Percentiles rank a stretch among this genome's conserved stretches.
Evolutionary conservation across 2,113 vertebrate species (phyloP).

Genomic region (Nannobrachium achirus): DNA sequence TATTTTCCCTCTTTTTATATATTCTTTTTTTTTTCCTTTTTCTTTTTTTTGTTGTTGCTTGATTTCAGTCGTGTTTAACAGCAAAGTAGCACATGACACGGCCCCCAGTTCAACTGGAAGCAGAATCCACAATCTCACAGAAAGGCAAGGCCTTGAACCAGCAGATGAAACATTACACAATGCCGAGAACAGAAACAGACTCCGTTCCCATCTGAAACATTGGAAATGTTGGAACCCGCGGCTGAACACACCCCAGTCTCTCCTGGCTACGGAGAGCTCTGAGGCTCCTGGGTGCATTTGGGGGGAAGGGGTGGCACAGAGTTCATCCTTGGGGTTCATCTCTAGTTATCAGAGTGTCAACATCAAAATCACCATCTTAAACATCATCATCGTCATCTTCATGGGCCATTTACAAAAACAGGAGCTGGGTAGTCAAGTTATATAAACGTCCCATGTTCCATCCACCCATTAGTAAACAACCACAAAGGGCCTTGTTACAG

Average conservation of each 20-base stretch:
- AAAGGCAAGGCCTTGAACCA: constrained; percentile 13
- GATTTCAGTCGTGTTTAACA: constrained; percentile 47
- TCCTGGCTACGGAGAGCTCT: constrained; percentile 30
- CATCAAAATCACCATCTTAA: constrained; percentile 22
- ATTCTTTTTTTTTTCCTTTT: constrained; percentile 5
- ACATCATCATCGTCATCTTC: constrained; percentile 46
- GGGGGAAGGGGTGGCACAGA: constrained; percentile 22
- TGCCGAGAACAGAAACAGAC: constrained; percentile 31
- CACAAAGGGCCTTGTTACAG: constrained; percentile 52
- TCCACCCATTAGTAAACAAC: constrained; percentile 52
- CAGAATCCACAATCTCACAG: constrained; percentile 54
- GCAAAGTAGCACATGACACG: constrained; percentile 55
- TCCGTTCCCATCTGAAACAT: constrained; percentile 47
- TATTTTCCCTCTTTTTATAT: constrained; percentile 22
- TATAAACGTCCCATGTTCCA: constrained; percentile 61
- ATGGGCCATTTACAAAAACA: constrained; percentile 51
- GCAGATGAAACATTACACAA: constrained; percentile 18
- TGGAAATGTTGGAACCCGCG: constrained; percentile 26
- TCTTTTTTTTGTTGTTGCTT: constrained; percentile 54
- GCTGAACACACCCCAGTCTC: constrained; percentile 32
- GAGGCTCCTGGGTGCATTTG: constrained; percentile 48
- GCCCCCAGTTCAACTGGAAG: constrained; percentile 44
- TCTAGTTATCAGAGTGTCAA: constrained; percentile 19
- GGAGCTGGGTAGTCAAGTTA: constrained; percentile 41
- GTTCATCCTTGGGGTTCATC: constrained; percentile 43